Base-by-base conservation (phyloP, 1,140 invertebrate species). In the Rhyacophila brunnea region DNA sequence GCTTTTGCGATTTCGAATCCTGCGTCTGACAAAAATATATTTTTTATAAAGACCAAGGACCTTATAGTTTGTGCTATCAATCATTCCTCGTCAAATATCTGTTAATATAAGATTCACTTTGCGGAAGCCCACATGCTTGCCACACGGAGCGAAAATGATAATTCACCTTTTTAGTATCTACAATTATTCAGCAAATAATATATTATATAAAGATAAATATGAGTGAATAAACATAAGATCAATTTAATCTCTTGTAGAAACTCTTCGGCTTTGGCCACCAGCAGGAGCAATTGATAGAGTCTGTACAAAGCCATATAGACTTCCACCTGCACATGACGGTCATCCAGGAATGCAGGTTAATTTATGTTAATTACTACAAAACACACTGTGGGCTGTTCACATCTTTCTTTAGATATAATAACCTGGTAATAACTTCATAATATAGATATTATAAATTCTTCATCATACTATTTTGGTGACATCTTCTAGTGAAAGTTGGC, bases 221-320 rank as follows among this genome's bases (percentile, higher is more conserved):
- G n/a, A 19, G 19, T 23, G 6, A 6, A 9, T 20, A 13, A 34
- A 13, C 10, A 34, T 11, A 17, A 17, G 20, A 18, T 18, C 13
- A 17, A 10, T 10, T 54, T 53, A 28, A 36, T 15, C n/a, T 40
- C 13, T 46, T 46, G 11, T 23, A 60, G 49, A 60, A 42, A 34
- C 44, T 1, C 18, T 54, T 14, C 34, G 49, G 9, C 18, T 60
- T 11, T 62, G 60, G 60, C 60, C 60, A 7, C 34, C 42, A 1
- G 19, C 15, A 10, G 6, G 35, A 14, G 18, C n/a, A 10, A 17
- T 42, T 0, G 60, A 62, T 19, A 52, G 60, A 15, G 35, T 1
- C 11, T 62, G 60, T 34, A 36, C n/a, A 6, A 58, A 58, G 17
- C 18, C 42, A 20, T 58, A 53, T 18, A 28, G 15, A 13, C 53